Conservation (phyloP, 2,797 vertebrate genomes). For the Anabacerthia variegaticeps region DNA sequence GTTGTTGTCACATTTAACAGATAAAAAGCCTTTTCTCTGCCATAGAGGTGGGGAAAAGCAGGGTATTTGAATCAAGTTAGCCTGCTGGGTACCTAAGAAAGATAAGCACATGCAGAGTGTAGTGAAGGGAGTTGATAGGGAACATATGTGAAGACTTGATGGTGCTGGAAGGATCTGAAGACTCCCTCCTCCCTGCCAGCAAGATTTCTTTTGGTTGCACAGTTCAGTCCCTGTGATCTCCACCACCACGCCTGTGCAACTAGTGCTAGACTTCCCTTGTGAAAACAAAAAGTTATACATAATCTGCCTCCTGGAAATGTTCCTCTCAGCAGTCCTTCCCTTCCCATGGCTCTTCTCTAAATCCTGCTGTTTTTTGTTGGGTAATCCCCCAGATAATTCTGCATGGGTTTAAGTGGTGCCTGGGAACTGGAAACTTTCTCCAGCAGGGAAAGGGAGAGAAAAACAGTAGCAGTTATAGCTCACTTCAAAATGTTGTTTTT, state of each 20-base stretch:
- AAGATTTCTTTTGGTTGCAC: background rate
- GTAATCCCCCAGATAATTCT: conserved; percentile 36
- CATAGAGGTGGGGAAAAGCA: background rate
- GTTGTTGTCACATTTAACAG: background rate
- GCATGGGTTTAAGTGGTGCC: background rate
- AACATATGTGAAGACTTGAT: background rate
- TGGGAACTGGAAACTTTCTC: conserved; percentile 9
- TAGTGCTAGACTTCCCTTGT: background rate
- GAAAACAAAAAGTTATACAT: background rate
- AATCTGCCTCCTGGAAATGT: background rate
- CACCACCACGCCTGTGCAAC: background rate
- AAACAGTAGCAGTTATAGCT: background rate
- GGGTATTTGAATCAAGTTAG: background rate
- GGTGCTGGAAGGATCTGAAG: background rate
- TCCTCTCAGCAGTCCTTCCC: background rate
- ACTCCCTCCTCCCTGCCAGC: accelerated
- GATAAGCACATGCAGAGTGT: background rate
- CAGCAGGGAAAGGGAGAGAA: background rate
- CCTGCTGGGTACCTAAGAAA: background rate
- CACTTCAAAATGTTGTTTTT: background rate
- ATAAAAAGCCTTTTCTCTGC: background rate
- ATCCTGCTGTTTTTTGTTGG: background rate
- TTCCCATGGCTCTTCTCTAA: background rate
- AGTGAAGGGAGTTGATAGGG: background rate
- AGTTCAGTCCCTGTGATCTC: background rate